These are phyloP conservation scores for Lonchura striata DNA, from an alignment of 2,113 vertebrate genomes.

Conservation along the genomic window DNA sequence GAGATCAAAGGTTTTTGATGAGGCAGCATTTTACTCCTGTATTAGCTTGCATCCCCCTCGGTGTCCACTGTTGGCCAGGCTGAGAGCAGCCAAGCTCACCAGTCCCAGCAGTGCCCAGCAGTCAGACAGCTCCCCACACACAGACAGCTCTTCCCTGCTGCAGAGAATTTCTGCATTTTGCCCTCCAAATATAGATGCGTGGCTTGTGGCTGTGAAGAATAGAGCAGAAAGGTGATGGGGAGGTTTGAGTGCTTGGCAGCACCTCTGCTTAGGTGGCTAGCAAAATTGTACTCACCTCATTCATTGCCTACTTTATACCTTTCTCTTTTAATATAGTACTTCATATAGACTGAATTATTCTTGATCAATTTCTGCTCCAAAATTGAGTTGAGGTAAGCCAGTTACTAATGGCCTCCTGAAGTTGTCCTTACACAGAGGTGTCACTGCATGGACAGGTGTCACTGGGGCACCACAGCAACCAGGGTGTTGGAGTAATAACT, in stretches of 20 bases:
- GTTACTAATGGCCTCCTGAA: neutral
- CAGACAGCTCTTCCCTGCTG: neutral
- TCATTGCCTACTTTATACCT: neutral
- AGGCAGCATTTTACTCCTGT: neutral
- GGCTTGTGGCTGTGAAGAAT: neutral
- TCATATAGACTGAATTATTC: neutral
- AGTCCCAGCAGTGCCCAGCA: neutral
- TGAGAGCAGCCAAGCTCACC: neutral
- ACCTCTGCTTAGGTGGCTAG: neutral
- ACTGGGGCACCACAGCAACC: rapidly evolving
- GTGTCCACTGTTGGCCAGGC: neutral
- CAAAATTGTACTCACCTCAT: neutral
- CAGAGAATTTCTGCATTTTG: neutral
- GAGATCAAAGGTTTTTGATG: slow-evolving; percentile 7
- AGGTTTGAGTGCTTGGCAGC: neutral
- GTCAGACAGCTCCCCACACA: neutral
- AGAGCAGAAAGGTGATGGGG: neutral
- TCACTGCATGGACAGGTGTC: neutral
- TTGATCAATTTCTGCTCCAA: neutral
- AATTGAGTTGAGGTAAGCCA: rapidly evolving
- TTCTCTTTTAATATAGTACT: neutral
- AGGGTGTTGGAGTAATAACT: neutral
- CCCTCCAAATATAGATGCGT: neutral
- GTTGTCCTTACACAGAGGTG: neutral
- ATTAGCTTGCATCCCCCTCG: neutral